These are phyloP conservation scores for Parnassius orleans DNA, from an alignment of 2,888 invertebrate species.

Conservation along the genomic window DNA sequence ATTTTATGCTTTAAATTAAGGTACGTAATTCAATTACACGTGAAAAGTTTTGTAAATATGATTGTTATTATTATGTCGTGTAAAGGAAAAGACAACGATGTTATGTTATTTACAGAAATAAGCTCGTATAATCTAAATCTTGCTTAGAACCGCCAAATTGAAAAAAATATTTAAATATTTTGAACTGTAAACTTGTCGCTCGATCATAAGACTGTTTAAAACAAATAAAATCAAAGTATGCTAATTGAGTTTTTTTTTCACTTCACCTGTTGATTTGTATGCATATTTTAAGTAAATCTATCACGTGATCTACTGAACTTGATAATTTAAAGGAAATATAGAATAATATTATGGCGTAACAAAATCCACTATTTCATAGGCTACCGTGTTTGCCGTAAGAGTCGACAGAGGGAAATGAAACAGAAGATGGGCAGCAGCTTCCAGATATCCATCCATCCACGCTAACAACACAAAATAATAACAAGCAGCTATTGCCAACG, in stretches of 20 bases:
- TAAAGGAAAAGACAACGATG: conserved; percentile 35
- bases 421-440: too few species aligned
- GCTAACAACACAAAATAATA: too few species aligned
- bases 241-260: conserved; percentile 27
- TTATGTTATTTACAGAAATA: conserved; percentile 36
- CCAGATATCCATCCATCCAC: too few species aligned
- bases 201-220: conserved; percentile 79
- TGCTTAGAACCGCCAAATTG: conserved; percentile 76
- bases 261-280: not conserved
- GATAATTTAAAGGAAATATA: not conserved
- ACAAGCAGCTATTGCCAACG: too few species aligned
- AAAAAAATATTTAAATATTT: conserved; percentile 62
- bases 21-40: conserved; percentile 70
- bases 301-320: not conserved
- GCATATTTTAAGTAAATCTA: not conserved
- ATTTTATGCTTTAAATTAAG: conserved; percentile 41
- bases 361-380: too few species aligned
- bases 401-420: too few species aligned
- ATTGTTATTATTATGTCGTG: conserved; percentile 51
- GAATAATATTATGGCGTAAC: too few species aligned
- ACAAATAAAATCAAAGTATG: conserved; percentile 62
- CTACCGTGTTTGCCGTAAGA: too few species aligned
- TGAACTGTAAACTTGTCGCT: conserved; percentile 64
- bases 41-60: conserved; percentile 70
- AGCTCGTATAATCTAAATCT: conserved; percentile 62